Evolutionary conservation across 2,113 vertebrate species (phyloP), one percentile per base, ranked within the genome.

Genomic region (Mellivora capensis): DNA sequence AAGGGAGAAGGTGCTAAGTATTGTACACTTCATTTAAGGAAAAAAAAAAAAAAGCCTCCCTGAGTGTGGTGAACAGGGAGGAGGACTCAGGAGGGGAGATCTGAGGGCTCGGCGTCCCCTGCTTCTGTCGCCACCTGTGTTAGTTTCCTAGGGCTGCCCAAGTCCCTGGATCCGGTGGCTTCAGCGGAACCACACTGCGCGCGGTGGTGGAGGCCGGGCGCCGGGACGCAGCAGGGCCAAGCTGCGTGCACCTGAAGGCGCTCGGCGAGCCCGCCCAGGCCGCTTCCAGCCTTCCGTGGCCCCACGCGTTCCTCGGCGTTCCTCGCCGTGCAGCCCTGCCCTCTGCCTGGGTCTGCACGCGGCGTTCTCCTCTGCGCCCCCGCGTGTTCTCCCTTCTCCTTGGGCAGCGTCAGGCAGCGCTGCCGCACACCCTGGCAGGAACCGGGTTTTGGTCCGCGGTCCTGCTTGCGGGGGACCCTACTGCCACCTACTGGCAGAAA

Each of bases 401-500:
- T 31, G 42, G 8, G 72, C 59, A 2, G 9, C 10, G 15, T 27
- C 64, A 95, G 67, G 76, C 44, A 72, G 52, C 87, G 62, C 54
- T 5, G 8, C 49, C 18, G 12, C n/a, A 0, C 49, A 47, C 15
- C 0, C 10, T 39, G 14, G 2, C 7, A 0, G 15, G 13, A 82
- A 47, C 1, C 1, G 25, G 47, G 2, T 11, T 61, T 31, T 21
- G 1, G 1, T 0, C 0, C 2, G 2, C 3, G 20, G n/a, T 57
- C 49, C 59, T 61, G 44, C 37, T 71, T 79, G 67, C 88, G 1
- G 86, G 57, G 31, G 42, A 15, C 74, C n/a, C 93, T 96, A 29
- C 94, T 88, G 96, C 96, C 97, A 88, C 93, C 97, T 96, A 39
- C 52, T 97, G 97, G 90, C 84, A 4, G 23, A 15, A 86, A 69